phyloP scores from a whole-genome alignment of 2,888 invertebrate genomes.

The Pseudanteris insignis region DNA sequence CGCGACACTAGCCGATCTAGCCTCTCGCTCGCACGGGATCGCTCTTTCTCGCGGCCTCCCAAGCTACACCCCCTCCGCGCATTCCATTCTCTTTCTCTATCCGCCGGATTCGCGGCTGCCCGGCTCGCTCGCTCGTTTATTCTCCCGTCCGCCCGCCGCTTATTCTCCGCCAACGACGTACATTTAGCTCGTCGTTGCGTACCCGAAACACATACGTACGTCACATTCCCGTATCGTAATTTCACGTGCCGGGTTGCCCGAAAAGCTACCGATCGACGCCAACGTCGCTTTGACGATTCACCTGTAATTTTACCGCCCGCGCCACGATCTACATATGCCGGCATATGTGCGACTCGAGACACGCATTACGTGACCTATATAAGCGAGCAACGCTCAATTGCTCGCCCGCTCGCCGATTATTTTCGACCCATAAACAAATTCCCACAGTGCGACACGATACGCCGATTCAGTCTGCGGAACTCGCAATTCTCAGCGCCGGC shows the following conservation, averaged over 20 bases:
- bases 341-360: no score
- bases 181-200: conserved; percentile 27
- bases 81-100: conserved; percentile 38
- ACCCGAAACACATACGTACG: conserved; percentile 11
- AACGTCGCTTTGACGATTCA: not conserved
- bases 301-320: not conserved
- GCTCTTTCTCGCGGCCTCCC: conserved; percentile 44
- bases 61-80: conserved; percentile 43
- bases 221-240: conserved; percentile 29
- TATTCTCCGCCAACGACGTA: conserved; percentile 26
- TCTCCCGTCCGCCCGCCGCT: conserved; percentile 24
- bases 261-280: conserved; percentile 1
- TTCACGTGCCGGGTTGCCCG: conserved; percentile 15
- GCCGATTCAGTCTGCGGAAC: no score
- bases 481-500: no score
- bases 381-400: no score
- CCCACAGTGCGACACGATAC: no score
- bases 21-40: conserved; percentile 50
- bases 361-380: no score
- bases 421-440: no score
- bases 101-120: conserved; percentile 43
- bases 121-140: conserved; percentile 47
- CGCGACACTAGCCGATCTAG: conserved; percentile 61
- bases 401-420: no score
- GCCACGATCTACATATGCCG: no score